Base-by-base conservation (phyloP, 2,888 invertebrate species). In the Agrochola litura region DNA sequence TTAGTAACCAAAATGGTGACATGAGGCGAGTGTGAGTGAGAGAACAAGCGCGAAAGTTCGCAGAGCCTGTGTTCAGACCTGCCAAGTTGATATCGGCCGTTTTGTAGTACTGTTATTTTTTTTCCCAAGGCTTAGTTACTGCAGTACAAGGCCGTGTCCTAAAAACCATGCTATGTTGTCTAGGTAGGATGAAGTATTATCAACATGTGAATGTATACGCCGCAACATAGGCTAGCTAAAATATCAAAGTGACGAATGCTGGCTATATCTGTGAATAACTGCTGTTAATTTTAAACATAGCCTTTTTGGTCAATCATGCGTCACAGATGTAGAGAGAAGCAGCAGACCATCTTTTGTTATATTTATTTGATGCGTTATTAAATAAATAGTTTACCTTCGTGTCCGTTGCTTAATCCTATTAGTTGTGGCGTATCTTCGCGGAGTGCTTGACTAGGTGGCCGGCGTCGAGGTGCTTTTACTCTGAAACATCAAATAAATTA, bases 401-500 rank as follows among this genome's bases (percentile, higher is more conserved):
- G 96, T 82, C 97, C 97, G 82, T 97, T 97, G 83, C 96, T 96
- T 72, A 97, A 93, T 75, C 95, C 96, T 66, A 95, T 93, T 81
- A 92, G 93, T 65, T 92, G 93, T 25, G 94, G 94, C 9, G 95
- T 92, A 80, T 97, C 97, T 76, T 97, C 97, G 8, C 97, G 92
- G 2, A 96, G 91, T 10, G 94, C 96, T 83, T 97, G 97, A 83
- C 97, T 97, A 10, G 97, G 97, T 58, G 97, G 97, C 46, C 97
- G 94, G 22, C 97, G 96, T 12, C 97, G 96, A 0, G 97, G 97
- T 56, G 97, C 97, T 88, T 97, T 97, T 64, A 95, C 97, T 92
- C 97, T 97, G 93, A 9, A 92, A 91, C 22, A 43, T 63, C 41
- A 64, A 64, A 75, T n/a, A 14, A 63, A 37, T 69, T 30, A 8